phyloP scores from a whole-genome alignment of 2,797 vertebrate genomes.

The Moxostoma hubbsi region DNA sequence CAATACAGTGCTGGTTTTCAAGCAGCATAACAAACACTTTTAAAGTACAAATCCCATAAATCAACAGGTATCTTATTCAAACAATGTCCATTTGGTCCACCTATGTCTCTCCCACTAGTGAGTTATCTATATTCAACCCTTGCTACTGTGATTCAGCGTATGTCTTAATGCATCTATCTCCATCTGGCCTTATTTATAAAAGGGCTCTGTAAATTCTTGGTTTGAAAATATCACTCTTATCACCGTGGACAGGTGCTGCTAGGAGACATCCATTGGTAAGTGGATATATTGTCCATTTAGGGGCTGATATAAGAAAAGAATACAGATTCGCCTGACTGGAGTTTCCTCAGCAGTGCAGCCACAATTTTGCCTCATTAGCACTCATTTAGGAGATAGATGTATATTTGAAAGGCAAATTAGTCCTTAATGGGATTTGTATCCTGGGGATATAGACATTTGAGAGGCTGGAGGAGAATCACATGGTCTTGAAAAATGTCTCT shows the following conservation, averaged over 20 bases:
- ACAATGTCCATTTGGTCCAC: constrained; percentile 20
- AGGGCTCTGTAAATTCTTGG: constrained; percentile 24
- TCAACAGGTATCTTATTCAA: constrained; percentile 34
- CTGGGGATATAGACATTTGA: no score
- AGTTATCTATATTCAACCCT: constrained; percentile 24
- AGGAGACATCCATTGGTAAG: constrained; percentile 26
- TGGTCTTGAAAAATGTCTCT: no score
- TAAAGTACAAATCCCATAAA: background rate
- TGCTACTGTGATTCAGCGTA: constrained; percentile 28
- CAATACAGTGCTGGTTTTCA: background rate
- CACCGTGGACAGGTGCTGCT: constrained; percentile 31
- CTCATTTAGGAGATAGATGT: background rate
- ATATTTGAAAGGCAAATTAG: background rate
- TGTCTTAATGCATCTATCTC: constrained; percentile 36
- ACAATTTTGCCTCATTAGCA: background rate
- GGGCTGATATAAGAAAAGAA: background rate
- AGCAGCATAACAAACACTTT: background rate
- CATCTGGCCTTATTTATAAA: constrained; percentile 43
- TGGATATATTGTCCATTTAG: constrained; percentile 21
- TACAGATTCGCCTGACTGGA: background rate
- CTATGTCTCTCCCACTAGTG: constrained; percentile 28
- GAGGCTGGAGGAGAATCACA: no score
- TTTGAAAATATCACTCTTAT: constrained; percentile 43
- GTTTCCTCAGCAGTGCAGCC: constrained; percentile 6
- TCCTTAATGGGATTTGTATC: no score